These are phyloP conservation scores for Brachionus rubens DNA, from an alignment of 1,140 invertebrate genomes.

Conservation along the genomic window DNA sequence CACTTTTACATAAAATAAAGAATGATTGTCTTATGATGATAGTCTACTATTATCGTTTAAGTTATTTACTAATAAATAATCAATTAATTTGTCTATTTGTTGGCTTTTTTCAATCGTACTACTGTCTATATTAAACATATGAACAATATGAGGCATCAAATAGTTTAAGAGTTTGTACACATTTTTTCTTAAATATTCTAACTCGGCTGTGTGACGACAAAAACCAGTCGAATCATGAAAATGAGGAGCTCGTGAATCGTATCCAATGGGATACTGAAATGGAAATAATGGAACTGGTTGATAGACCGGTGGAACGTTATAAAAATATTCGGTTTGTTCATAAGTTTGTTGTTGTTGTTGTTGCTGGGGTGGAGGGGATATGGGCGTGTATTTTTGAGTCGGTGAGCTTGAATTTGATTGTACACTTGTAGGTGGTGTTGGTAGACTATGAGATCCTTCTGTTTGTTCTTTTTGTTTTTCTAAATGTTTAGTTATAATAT, in stretches of 20 bases:
- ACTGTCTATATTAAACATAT: conserved; percentile 11
- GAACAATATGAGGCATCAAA: conserved; percentile 20
- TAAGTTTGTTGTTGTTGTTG: background rate
- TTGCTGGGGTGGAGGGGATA: background rate
- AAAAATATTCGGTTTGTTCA: background rate
- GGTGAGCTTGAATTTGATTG: conserved; percentile 6
- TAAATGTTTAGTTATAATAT: background rate
- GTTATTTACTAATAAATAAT: conserved; percentile 11
- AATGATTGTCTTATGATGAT: too few relatives aligned
- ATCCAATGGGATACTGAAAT: background rate
- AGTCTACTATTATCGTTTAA: background rate
- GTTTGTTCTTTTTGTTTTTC: background rate
- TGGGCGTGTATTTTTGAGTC: background rate
- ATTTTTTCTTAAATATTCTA: conserved; percentile 35
- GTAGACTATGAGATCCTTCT: background rate
- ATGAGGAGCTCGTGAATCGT: background rate
- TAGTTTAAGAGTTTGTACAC: background rate
- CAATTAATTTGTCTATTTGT: conserved; percentile 5
- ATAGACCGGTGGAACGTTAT: background rate
- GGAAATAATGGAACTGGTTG: background rate
- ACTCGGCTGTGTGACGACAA: background rate
- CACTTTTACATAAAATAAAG: background rate
- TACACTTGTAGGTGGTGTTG: background rate
- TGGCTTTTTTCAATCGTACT: background rate
- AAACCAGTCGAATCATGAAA: background rate